Percentiles rank a stretch among this genome's conserved stretches.
Evolutionary conservation across 2,113 vertebrate genomes (phyloP).

Genomic region (Myotis yumanensis): DNA sequence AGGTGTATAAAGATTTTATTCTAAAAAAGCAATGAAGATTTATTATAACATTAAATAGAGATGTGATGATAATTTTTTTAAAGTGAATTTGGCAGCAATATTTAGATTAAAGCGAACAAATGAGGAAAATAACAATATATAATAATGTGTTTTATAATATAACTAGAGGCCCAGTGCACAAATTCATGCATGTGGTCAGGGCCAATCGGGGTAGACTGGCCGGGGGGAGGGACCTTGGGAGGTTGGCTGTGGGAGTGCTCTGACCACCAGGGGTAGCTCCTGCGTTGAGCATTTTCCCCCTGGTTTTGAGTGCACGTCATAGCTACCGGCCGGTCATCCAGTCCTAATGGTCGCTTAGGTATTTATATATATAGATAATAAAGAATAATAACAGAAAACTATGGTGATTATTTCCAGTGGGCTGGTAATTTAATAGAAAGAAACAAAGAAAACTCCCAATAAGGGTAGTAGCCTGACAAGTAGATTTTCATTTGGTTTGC

Average conservation of each 20-base stretch:
- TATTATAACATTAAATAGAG: neutral
- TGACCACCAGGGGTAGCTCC: too few relatives aligned
- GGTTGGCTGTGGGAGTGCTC: too few relatives aligned
- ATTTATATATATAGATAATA: neutral
- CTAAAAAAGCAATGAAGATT: neutral
- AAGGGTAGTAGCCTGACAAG: neutral
- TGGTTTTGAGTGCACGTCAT: too few relatives aligned
- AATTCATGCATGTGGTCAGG: too few relatives aligned
- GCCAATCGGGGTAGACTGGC: too few relatives aligned
- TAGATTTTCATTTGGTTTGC: neutral
- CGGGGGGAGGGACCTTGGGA: too few relatives aligned
- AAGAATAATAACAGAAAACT: neutral
- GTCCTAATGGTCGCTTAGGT: too few relatives aligned
- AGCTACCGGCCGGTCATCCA: too few relatives aligned
- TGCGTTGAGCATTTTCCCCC: too few relatives aligned
- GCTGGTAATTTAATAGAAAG: neutral
- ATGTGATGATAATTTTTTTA: neutral
- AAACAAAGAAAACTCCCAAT: neutral
- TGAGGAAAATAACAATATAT: neutral
- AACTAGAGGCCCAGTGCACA: neutral
- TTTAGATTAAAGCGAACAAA: neutral
- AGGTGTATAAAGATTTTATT: constrained; percentile 10
- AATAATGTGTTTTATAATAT: neutral
- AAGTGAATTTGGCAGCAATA: neutral
- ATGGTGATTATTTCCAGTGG: neutral